Conservation (phyloP, 2,113 vertebrate species). For the Pogona vitticeps region DNA sequence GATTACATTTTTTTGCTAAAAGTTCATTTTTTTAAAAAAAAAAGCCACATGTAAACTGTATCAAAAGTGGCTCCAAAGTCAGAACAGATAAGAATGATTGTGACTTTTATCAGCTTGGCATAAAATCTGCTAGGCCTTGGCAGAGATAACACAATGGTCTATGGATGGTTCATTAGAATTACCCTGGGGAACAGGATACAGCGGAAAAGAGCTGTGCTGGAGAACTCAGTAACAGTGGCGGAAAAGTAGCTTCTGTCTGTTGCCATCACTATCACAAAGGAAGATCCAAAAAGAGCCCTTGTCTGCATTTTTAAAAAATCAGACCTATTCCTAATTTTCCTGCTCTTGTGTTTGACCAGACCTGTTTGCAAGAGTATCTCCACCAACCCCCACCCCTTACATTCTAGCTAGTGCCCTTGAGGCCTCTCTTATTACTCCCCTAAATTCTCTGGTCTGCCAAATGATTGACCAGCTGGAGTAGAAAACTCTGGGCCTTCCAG, state of each 20-base stretch:
- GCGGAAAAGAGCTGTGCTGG: background rate
- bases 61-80: constrained; percentile 16
- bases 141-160: background rate
- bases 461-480: background rate
- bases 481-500: too few relatives aligned
- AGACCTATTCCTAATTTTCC: background rate
- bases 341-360: background rate
- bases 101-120: background rate
- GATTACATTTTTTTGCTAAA: constrained; percentile 2
- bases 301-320: background rate
- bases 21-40: background rate
- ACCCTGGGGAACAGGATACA: background rate
- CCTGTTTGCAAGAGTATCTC: too few relatives aligned
- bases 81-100: background rate
- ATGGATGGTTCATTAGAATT: background rate
- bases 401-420: background rate
- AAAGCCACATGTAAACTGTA: background rate
- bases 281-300: background rate
- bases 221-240: background rate
- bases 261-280: background rate
- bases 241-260: constrained; percentile 1
- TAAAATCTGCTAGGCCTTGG: background rate
- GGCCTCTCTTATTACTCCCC: background rate
- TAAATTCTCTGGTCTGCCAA: background rate
- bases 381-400: too few relatives aligned